phyloP scores from a whole-genome alignment of 2,113 vertebrate genomes.

The Uria lomvia region DNA sequence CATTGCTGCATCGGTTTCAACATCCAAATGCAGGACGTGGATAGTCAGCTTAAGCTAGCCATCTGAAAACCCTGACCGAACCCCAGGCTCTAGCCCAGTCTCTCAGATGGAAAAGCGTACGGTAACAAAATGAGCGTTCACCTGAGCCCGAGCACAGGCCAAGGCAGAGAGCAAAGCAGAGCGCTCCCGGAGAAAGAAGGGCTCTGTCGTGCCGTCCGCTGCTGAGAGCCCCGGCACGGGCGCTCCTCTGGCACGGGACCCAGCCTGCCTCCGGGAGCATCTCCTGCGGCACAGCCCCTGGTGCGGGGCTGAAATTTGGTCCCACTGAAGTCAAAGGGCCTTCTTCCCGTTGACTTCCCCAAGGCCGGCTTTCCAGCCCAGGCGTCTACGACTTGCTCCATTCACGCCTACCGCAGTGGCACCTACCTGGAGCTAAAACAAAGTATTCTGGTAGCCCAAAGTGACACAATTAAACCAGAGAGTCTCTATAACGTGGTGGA shows the following conservation, averaged over 20 bases:
- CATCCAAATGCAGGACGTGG: neutral
- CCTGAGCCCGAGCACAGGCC: neutral
- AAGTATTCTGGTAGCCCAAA: slow-evolving; percentile 84
- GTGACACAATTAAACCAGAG: slow-evolving; percentile 74
- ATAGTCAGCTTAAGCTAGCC: neutral
- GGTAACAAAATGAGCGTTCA: neutral
- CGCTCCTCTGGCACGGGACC: neutral
- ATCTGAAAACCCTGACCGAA: neutral
- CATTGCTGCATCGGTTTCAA: neutral
- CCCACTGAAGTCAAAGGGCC: neutral
- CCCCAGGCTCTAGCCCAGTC: neutral
- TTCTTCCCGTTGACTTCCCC: neutral
- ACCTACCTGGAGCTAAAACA: slow-evolving; percentile 92
- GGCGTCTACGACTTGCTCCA: neutral
- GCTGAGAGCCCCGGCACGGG: neutral
- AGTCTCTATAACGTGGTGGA: slow-evolving; percentile 70
- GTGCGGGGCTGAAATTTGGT: neutral
- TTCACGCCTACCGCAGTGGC: slow-evolving; percentile 54
- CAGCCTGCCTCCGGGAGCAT: neutral
- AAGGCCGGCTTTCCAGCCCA: neutral
- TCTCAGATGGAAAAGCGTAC: neutral
- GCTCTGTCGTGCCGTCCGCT: neutral
- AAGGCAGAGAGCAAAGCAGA: neutral
- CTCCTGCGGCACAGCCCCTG: neutral
- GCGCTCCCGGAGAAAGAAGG: neutral